Evolutionary conservation across 2,113 vertebrate species (phyloP), one percentile per base, ranked within the genome.

Genomic region (Emydura subglobosa): DNA sequence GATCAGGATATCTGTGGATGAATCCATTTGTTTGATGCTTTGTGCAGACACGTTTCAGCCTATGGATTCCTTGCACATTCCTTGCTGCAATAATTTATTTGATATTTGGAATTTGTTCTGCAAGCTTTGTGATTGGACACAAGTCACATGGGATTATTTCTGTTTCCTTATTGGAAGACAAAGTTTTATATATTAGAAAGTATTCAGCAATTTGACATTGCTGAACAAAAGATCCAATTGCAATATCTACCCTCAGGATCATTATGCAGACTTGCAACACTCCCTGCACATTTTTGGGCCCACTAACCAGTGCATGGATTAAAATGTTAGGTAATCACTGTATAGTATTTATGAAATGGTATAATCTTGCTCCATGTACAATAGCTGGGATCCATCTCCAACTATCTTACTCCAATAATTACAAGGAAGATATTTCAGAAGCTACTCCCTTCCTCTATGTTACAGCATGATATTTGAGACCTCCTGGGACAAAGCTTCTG

Each of bases 161-260:
- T 94, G 12, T 61, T 61, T 61, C 13, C 88, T 92, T 79, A 54
- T 39, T 91, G 16, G 5, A 74, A 94, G 93, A 86, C 6, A 3
- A 0, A 13, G 4, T 11, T 55, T 12, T 4, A 89, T 68, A 19
- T 8, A 68, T n/a, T 68, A 68, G 16, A n/a, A 68, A 68, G 14
- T n/a, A n/a, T 19, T n/a, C 61, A 34, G 34, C 16, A n/a, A 68
- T 68, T 68, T 68, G 16, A 68, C 61, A 86, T 17, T 0, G 1
- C 17, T 85, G 90, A 85, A 24, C 13, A 55, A 55, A 51, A 82
- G 47, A 86, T 82, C 31, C 91, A 2, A 42, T 68, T 82, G 50
- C 24, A 57, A 17, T 57, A 50, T 87, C 94, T 87, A 53, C 16
- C 82, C 3, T 82, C 34, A 86, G 53, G 8, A 82, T 44, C 85